Evolutionary conservation across 1,140 invertebrate genomes (phyloP).

Genomic region (Nomia melanderi): DNA sequence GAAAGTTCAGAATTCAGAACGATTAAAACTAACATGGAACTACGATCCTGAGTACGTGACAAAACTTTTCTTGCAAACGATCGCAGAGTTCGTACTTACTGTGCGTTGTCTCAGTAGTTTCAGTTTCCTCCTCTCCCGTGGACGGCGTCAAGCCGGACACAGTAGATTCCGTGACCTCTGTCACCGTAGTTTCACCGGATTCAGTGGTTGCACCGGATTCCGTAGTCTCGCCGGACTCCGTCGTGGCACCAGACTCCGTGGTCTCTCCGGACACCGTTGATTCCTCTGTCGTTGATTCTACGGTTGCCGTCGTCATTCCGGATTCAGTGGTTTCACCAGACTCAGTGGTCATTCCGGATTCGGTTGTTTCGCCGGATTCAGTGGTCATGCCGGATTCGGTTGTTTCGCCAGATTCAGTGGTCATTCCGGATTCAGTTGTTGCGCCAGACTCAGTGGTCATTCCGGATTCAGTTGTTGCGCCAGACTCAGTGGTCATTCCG

Average conservation of each 20-base stretch:
- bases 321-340: constrained; percentile 58
- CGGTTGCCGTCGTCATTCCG: constrained; percentile 50
- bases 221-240: constrained; percentile 59
- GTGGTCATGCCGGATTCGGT: constrained; percentile 59
- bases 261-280: constrained; percentile 55
- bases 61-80: too few relatives aligned
- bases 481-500: constrained; percentile 51
- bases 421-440: constrained; percentile 50
- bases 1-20: too few relatives aligned
- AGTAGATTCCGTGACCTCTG: constrained; percentile 43
- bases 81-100: too few relatives aligned
- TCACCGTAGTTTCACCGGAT: constrained; percentile 45
- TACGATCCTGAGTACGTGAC: too few relatives aligned
- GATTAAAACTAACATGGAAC: too few relatives aligned
- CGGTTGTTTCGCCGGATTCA: constrained; percentile 51
- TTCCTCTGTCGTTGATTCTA: neutral
- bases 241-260: constrained; percentile 55
- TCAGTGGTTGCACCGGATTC: constrained; percentile 56
- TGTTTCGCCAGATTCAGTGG: constrained; percentile 52
- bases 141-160: constrained; percentile 55
- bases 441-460: constrained; percentile 44
- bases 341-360: constrained; percentile 56
- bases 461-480: constrained; percentile 53
- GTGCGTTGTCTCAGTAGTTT: constrained; percentile 66
- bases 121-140: constrained; percentile 53